phyloP scores from a whole-genome alignment of 92 coral and sea anemone genomes.

The Siderastrea radians region DNA sequence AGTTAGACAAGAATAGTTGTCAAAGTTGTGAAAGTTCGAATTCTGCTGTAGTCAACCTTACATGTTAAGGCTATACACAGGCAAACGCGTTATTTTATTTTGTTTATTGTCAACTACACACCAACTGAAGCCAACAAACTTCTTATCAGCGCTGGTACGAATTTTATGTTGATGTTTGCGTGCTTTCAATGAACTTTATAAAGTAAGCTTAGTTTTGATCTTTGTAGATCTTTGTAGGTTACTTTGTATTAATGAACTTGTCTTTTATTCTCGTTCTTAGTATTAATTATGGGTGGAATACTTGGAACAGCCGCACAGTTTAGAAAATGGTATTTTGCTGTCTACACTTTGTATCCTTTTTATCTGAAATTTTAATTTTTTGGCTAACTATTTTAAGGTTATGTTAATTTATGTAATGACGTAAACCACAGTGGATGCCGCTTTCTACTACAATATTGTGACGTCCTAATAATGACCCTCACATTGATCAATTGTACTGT shows the following conservation, averaged over 20 bases:
- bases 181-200: background rate
- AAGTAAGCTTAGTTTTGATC: too few relatives aligned
- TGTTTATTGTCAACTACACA: background rate
- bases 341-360: slow-evolving; percentile 86
- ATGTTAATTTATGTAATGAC: slow-evolving; percentile 7
- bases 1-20: background rate
- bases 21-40: background rate
- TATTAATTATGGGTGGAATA: slow-evolving; percentile 77
- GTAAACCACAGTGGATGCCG: background rate
- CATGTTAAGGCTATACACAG: background rate
- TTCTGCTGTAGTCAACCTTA: background rate
- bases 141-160: background rate
- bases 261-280: slow-evolving; percentile 35
- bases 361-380: background rate
- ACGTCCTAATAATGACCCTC: background rate
- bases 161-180: background rate
- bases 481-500: background rate
- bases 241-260: background rate
- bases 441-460: background rate
- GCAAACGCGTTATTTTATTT: background rate
- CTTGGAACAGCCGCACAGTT: slow-evolving; percentile 90
- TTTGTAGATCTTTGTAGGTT: background rate
- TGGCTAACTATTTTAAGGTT: background rate
- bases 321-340: slow-evolving; percentile 73
- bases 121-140: background rate